phyloP scores from a whole-genome alignment of 2,113 vertebrate genomes.

The Callipepla californica region DNA sequence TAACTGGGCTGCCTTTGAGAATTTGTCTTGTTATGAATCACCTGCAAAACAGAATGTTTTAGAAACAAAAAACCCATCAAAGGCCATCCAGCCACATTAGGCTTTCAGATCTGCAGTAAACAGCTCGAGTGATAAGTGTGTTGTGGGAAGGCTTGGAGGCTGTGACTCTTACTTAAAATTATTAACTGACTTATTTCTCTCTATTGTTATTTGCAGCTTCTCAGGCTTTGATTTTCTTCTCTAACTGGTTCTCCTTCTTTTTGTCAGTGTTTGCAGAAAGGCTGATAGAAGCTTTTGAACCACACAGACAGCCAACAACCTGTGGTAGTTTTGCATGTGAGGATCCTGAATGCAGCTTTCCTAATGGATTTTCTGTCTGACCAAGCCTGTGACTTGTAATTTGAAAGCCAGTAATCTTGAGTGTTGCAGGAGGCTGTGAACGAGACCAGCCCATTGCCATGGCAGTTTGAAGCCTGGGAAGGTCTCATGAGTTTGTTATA shows the following conservation, averaged over 20 bases:
- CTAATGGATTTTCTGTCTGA: slow-evolving; percentile 34
- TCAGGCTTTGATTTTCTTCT: slow-evolving; percentile 69
- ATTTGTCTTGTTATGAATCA: slow-evolving; percentile 53
- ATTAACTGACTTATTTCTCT: slow-evolving; percentile 62
- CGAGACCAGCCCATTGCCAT: background rate
- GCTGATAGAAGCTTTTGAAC: slow-evolving; percentile 61
- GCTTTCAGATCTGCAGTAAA: slow-evolving; percentile 55
- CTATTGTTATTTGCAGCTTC: slow-evolving; percentile 65
- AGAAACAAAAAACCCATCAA: slow-evolving; percentile 58
- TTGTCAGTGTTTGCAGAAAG: slow-evolving; percentile 27
- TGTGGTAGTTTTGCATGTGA: slow-evolving; percentile 23
- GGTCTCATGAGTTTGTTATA: background rate
- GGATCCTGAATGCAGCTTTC: slow-evolving; percentile 12
- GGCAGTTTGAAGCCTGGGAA: slow-evolving; percentile 28
- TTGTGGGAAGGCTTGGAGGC: slow-evolving; percentile 62
- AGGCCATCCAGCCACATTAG: slow-evolving; percentile 3
- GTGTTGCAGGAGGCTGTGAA: background rate
- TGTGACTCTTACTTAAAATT: slow-evolving; percentile 65
- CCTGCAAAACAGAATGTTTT: slow-evolving; percentile 56
- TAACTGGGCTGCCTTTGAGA: slow-evolving; percentile 45
- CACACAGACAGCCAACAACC: background rate
- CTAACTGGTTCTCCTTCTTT: slow-evolving; percentile 60
- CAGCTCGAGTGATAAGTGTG: slow-evolving; percentile 58
- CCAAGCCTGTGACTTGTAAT: slow-evolving; percentile 38
- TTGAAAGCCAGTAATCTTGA: slow-evolving; percentile 41